A percentile compares a stretch with the other conserved stretches of the same genome.
phyloP scores from a whole-genome alignment of 2,888 invertebrate genomes.

The Mycogona germanica region DNA sequence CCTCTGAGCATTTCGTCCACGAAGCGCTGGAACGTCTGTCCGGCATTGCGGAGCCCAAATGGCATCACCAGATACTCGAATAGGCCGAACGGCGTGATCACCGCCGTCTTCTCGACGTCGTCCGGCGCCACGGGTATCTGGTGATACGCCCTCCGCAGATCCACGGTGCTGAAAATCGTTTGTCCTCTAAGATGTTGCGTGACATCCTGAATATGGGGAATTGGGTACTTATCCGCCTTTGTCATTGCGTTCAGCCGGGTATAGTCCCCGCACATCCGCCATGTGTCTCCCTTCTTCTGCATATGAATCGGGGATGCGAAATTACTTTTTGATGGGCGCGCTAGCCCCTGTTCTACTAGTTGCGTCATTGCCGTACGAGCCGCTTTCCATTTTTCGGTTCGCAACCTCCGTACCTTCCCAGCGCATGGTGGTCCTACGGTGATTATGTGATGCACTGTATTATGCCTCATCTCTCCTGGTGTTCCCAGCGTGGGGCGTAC shows the following conservation, averaged over 20 bases:
- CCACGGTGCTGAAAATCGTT: neutral
- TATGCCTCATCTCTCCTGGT: too few species aligned
- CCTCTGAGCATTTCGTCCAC: slow-evolving; percentile 20
- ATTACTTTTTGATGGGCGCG: neutral
- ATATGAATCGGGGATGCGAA: neutral
- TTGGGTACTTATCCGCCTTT: neutral
- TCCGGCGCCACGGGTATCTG: neutral
- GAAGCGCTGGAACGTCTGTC: slow-evolving; percentile 25
- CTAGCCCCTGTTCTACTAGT: neutral
- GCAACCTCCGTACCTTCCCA: too few species aligned
- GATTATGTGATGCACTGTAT: too few species aligned
- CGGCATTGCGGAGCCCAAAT: slow-evolving; percentile 21
- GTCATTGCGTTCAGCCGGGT: neutral
- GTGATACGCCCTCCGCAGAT: slow-evolving; percentile 1
- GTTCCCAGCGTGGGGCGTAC: too few species aligned
- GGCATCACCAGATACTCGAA: slow-evolving; percentile 21
- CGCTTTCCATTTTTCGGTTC: too few species aligned
- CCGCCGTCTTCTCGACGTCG: neutral
- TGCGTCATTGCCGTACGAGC: too few species aligned
- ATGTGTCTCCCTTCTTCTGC: neutral
- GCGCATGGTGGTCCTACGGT: too few species aligned
- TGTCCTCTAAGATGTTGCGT: too few species aligned
- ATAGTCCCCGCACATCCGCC: neutral
- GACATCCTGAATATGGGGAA: neutral
- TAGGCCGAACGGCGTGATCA: neutral